Base-by-base conservation (phyloP, 2,797 vertebrate genomes). In the Yasuhikotakia modesta region DNA sequence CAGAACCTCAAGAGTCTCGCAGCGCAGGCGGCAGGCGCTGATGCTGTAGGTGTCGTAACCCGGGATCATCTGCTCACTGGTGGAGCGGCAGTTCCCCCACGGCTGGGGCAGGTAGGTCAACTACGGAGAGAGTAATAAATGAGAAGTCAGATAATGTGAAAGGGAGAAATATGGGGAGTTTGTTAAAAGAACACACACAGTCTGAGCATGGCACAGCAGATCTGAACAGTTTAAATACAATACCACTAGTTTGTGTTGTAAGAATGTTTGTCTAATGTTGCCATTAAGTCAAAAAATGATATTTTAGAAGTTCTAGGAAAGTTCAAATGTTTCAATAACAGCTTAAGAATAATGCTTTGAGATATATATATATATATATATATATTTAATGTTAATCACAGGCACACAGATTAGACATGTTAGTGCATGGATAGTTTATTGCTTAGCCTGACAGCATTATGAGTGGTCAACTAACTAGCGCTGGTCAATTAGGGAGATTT, bases 91-190 rank as follows among this genome's bases (percentile, higher is more conserved):
- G 92, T 96, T 97, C 32, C 97, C 97, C 97, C 97, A 99, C 0
- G 97, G 97, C 91, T 97, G 96, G 3, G 97, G 97, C 91, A 99
- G 92, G 88, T 99, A 99, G 73, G 96, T 98, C 91, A 99, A 91
- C 97, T 99, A 90, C 35, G 53, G 6, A 69, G 43, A 17, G 21
- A 79, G 7, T 43, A 17, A 64, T 22, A 69, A 4, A 52, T 52
- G 30, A 17, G 5, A 39, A 12, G 11, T 55, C 17, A n/a, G n/a
- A 76, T 5, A 68, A 52, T 43, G 48, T 17, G 30, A n/a, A 19
- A n/a, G n/a, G n/a, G n/a, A n/a, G n/a, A n/a, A n/a, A n/a, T n/a
- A n/a, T n/a, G n/a, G n/a, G n/a, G n/a, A n/a, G n/a, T n/a, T n/a
- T n/a, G n/a, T n/a, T n/a, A n/a, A n/a, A n/a, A n/a, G n/a, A n/a